phyloP scores from a whole-genome alignment of 2,797 vertebrate species.

The Enteromius thamalakanensis region DNA sequence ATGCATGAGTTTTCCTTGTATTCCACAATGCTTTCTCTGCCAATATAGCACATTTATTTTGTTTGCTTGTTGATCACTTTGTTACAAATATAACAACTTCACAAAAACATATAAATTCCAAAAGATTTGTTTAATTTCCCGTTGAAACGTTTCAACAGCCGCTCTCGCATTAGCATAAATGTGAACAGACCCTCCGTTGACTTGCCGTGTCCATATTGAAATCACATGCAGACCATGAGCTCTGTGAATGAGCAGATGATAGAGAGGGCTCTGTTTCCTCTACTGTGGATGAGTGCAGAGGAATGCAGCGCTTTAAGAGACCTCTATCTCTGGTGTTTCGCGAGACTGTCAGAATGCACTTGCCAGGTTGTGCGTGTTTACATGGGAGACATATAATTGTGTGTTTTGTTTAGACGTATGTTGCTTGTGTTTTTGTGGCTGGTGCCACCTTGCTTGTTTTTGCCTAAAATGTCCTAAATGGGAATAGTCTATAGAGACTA shows the following conservation, averaged over 20 bases:
- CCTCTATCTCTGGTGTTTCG: constrained; percentile 37
- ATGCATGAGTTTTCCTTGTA: background rate
- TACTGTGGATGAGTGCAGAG: constrained; percentile 45
- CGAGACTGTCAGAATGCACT: constrained; percentile 22
- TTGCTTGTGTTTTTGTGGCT: constrained; percentile 6
- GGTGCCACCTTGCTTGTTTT: constrained; percentile 39
- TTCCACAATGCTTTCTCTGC: background rate
- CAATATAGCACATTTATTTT: constrained; percentile 8
- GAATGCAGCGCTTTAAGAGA: constrained; percentile 47
- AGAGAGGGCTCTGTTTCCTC: constrained; percentile 65
- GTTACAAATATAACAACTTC: constrained; percentile 15
- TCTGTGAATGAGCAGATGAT: constrained; percentile 71
- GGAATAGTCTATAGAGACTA: constrained; percentile 10
- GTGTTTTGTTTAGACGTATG: constrained; percentile 30
- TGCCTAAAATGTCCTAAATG: constrained; percentile 26
- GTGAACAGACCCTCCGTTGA: constrained; percentile 43
- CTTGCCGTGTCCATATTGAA: constrained; percentile 65
- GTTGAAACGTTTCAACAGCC: constrained; percentile 15
- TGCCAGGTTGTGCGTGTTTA: background rate
- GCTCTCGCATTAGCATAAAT: constrained; percentile 41
- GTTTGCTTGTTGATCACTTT: constrained; percentile 8
- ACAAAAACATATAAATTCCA: constrained; percentile 11
- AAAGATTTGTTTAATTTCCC: constrained; percentile 41
- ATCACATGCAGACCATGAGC: constrained; percentile 81
- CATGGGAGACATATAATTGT: constrained; percentile 10